These are phyloP conservation scores for Gallinago jamesoni DNA, from an alignment of 2,113 vertebrate species.

Conservation along the genomic window DNA sequence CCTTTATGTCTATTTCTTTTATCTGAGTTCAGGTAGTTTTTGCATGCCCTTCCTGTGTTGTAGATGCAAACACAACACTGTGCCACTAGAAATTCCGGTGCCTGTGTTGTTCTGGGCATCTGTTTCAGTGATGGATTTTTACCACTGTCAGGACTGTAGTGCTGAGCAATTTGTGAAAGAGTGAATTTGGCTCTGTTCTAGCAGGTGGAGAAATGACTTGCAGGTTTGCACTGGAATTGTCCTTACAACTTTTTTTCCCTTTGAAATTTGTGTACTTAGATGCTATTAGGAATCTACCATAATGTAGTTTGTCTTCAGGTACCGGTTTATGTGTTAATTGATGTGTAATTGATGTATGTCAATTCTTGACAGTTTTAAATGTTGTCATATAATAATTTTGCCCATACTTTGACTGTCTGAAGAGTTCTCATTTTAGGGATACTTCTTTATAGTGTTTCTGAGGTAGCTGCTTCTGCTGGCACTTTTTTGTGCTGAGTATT, in stretches of 20 bases:
- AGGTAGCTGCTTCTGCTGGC: neutral
- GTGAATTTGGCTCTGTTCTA: neutral
- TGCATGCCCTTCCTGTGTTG: neutral
- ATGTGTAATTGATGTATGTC: neutral
- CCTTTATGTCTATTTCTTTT: neutral
- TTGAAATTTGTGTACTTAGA: neutral
- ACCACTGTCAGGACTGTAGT: neutral
- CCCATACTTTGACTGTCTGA: neutral
- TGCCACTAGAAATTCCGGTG: neutral
- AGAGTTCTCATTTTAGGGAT: neutral
- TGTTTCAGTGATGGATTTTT: constrained; percentile 13
- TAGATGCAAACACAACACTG: neutral
- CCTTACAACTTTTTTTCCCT: neutral
- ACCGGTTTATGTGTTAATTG: neutral
- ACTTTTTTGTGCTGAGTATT: neutral
- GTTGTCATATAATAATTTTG: neutral
- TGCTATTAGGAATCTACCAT: neutral
- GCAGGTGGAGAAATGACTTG: neutral
- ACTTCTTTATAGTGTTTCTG: neutral
- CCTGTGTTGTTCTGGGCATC: neutral
- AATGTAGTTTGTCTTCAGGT: neutral
- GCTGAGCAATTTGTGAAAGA: neutral
- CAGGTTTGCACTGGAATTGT: neutral
- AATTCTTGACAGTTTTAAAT: neutral
- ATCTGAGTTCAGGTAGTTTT: neutral